A percentile compares a stretch with the other conserved stretches of the same genome.
Evolutionary conservation across 2,113 vertebrate genomes (phyloP).

Genomic region (Callipepla squamata): DNA sequence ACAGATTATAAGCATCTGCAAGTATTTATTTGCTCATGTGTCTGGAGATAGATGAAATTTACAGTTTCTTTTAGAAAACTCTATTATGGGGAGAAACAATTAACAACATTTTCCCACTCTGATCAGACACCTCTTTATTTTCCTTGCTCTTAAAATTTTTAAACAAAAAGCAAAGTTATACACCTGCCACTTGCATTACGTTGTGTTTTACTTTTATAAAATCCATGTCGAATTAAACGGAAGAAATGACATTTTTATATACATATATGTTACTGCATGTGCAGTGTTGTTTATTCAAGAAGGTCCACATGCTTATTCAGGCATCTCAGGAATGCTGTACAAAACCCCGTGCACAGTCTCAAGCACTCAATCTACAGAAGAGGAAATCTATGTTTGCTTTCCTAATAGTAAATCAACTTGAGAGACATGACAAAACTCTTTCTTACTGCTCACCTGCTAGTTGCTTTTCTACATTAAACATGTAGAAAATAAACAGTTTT

Average conservation of each 20-base stretch:
- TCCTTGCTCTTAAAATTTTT: conserved; percentile 68
- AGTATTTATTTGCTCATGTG: not conserved
- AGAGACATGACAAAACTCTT: conserved; percentile 17
- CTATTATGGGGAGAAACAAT: not conserved
- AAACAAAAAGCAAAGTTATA: conserved; percentile 59
- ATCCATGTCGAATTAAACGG: not conserved
- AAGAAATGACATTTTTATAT: not conserved
- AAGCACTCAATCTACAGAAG: conserved; percentile 15
- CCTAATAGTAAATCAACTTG: conserved; percentile 40
- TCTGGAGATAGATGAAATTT: not conserved
- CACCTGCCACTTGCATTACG: conserved; percentile 44
- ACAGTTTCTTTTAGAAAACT: conserved; percentile 4
- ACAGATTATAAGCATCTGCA: not conserved
- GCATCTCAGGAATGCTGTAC: conserved; percentile 61
- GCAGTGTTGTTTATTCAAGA: conserved; percentile 20
- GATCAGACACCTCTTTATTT: not conserved
- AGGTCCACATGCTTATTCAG: conserved; percentile 9
- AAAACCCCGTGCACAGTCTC: conserved; percentile 29
- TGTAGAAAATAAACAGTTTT: not conserved
- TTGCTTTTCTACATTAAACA: conserved; percentile 14
- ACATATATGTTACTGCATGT: not conserved
- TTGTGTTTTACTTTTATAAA: not conserved
- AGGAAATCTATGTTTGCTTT: conserved; percentile 72
- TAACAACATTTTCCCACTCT: not conserved
- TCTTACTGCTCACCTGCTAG: conserved; percentile 45